These are phyloP conservation scores for Clarias platycephalus DNA, from an alignment of 2,797 vertebrate species.

Conservation along the genomic window DNA sequence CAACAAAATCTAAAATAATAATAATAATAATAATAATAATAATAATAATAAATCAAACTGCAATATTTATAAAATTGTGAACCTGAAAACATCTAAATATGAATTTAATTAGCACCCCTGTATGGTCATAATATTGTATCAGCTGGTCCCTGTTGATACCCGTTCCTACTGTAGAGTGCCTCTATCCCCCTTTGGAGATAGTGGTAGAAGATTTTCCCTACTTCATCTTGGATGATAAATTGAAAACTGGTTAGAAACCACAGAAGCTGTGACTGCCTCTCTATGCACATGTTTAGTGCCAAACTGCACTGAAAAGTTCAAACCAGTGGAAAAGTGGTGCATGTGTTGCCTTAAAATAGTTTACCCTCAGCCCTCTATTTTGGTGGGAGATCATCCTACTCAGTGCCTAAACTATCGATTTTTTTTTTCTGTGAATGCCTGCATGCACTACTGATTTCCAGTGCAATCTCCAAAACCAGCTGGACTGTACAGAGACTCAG, in stretches of 20 bases:
- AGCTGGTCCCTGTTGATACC: no score
- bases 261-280: neutral
- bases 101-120: no score
- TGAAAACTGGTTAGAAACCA: constrained; percentile 14
- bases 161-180: neutral
- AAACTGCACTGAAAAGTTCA: constrained; percentile 23
- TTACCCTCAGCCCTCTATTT: constrained; percentile 18
- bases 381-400: constrained; percentile 7
- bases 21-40: no score
- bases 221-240: neutral
- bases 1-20: no score
- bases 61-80: no score
- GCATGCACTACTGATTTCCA: constrained; percentile 5
- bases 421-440: neutral
- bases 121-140: no score
- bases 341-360: constrained; percentile 21
- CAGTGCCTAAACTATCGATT: constrained; percentile 6
- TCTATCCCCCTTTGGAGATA: constrained; percentile 11
- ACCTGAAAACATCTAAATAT: no score
- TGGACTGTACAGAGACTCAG: neutral
- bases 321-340: constrained; percentile 9
- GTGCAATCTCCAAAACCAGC: constrained; percentile 14
- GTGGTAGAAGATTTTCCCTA: neutral
- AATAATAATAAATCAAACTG: no score
- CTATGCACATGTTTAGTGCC: neutral